A percentile compares a stretch with the other conserved stretches of the same genome.
Conservation (phyloP, 2,113 vertebrate genomes). For the Porphyrio hochstetteri region DNA sequence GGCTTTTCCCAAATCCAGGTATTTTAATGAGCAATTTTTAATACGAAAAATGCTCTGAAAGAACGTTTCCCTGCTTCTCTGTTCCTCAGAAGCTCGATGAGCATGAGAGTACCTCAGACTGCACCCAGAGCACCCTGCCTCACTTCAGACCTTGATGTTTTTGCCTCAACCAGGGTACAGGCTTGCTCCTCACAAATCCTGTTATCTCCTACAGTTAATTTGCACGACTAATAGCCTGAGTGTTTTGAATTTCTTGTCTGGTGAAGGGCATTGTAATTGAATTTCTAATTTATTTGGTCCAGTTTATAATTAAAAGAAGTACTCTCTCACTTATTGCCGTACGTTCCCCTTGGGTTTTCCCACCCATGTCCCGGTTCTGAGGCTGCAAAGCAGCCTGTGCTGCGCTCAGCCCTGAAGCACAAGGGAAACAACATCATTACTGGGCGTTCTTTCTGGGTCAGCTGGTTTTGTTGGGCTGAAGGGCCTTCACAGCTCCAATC, state of each 20-base stretch:
- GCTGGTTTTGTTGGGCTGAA: background rate
- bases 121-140: background rate
- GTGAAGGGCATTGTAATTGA: background rate
- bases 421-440: background rate
- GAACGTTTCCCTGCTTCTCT: background rate
- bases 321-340: background rate
- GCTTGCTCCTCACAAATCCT: background rate
- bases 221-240: background rate
- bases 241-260: background rate
- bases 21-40: background rate
- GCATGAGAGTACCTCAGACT: background rate
- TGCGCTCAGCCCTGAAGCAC: background rate
- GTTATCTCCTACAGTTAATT: background rate
- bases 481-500: accelerated
- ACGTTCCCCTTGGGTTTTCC: background rate
- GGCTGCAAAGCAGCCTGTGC: background rate
- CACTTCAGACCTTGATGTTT: background rate
- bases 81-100: background rate
- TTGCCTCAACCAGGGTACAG: background rate
- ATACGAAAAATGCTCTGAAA: background rate
- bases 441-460: background rate
- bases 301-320: conserved; percentile 24
- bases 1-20: background rate
- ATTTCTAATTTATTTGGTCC: conserved; percentile 18
- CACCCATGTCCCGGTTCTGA: background rate